A percentile compares a stretch with the other conserved stretches of the same genome.
These are phyloP conservation scores for Cryptosula pallasiana DNA, from an alignment of 2,888 invertebrate species.

Conservation along the genomic window DNA sequence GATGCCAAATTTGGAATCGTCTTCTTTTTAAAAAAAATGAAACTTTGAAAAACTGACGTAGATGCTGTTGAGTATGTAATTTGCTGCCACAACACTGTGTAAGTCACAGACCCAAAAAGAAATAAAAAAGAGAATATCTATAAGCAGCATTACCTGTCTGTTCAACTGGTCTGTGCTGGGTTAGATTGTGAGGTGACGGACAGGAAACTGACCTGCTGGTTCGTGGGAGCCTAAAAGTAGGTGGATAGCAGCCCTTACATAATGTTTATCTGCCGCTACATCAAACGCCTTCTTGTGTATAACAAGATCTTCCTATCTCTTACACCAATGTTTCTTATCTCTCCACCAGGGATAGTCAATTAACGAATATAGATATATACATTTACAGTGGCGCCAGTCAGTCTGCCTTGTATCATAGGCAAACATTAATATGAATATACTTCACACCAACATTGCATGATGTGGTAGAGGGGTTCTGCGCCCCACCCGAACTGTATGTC, in stretches of 20 bases:
- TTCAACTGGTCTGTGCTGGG: no score
- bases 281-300: not conserved
- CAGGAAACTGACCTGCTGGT: not conserved
- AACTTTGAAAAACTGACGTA: no score
- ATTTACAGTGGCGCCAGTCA: slow-evolving; percentile 5
- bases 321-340: not conserved
- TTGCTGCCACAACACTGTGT: no score
- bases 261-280: not conserved
- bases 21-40: no score
- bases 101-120: no score
- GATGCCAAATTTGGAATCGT: no score
- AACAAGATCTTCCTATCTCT: not conserved
- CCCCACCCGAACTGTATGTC: not conserved
- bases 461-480: not conserved
- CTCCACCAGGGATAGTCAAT: not conserved
- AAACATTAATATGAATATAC: not conserved
- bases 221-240: not conserved
- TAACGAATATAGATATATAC: not conserved
- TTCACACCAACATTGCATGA: not conserved
- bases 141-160: no score
- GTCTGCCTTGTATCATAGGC: not conserved
- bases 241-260: not conserved
- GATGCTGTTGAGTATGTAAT: no score
- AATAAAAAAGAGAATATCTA: no score
- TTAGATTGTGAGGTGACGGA: not conserved